Evolutionary conservation across 2,888 invertebrate genomes (phyloP), one percentile per base, ranked within the genome.

Genomic region (Drosophila longiperda): DNA sequence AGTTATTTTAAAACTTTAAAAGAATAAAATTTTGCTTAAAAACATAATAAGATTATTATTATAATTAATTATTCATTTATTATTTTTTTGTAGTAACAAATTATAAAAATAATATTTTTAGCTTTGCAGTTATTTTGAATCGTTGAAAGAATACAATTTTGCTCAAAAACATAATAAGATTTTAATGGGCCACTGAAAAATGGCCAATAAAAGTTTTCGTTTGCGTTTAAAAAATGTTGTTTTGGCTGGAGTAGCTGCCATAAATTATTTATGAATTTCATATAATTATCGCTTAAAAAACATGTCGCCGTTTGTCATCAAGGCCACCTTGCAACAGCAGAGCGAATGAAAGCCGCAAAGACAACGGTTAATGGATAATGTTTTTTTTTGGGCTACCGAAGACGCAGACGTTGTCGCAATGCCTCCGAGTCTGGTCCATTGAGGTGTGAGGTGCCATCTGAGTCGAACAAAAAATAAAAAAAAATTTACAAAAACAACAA

Each of bases 301-400:
- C 86, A 83, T 73, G 88, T 86, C 78, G 88, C 78, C 78, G 86
- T 85, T 84, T 84, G 83, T 87, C 83, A 87, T 78, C 86, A 87
- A 84, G 86, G 80, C 78, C 78, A 80, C 76, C 72, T 58, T 80
- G 76, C 78, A 66, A 53, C 61, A 34, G 49, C 64, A 23, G 34
- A 60, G 20, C 20, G 48, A n/a, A 45, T 32, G 38, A 48, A 58
- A 75, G 53, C 71, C 57, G 53, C 74, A 70, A 61, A 53, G 62
- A 61, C 62, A 79, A 79, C 81, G 60, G 75, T 81, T 82, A 82
- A 78, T 70, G 79, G 75, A 75, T 80, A 80, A 80, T 67, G 78
- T 69, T 80, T 77, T 81, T 64, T 78, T 80, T 66, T 36, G 42
- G 48, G 88, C 83, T 84, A 80, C 83, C 80, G 40, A 66, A 70